A percentile compares a stretch with the other conserved stretches of the same genome.
phyloP scores from a whole-genome alignment of 35 echinoderm and acorn worm species.

The Stichopus chloronotus region DNA sequence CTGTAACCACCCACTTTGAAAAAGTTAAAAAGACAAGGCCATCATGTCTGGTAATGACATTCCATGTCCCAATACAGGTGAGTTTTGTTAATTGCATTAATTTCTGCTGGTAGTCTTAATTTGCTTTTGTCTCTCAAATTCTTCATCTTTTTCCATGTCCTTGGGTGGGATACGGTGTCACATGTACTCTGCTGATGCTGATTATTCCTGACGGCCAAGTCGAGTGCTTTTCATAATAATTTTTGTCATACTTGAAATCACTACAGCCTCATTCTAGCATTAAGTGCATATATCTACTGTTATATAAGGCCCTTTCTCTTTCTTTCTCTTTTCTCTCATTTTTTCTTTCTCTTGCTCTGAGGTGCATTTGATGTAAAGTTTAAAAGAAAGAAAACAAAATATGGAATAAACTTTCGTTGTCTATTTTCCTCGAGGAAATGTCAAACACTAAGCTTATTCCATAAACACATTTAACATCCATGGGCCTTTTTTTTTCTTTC shows the following conservation, averaged over 20 bases:
- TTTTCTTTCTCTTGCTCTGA: neutral
- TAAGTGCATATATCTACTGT: neutral
- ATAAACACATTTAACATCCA: neutral
- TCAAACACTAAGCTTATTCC: conserved; percentile 13
- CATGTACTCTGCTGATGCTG: neutral
- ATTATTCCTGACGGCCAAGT: neutral
- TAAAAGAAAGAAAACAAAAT: neutral
- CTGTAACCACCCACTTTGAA: too few relatives aligned
- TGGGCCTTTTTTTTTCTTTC: neutral
- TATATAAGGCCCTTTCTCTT: neutral
- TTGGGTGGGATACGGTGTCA: neutral
- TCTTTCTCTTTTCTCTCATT: too few relatives aligned
- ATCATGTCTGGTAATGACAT: too few relatives aligned
- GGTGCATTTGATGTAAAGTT: neutral
- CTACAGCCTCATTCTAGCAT: conserved; percentile 12
- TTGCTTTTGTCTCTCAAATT: neutral
- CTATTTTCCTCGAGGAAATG: neutral
- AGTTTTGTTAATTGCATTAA: conserved; percentile 22
- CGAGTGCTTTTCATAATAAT: neutral
- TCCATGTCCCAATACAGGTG: neutral
- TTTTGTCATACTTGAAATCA: conserved; percentile 25
- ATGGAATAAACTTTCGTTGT: neutral
- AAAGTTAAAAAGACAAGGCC: too few relatives aligned
- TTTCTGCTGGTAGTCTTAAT: neutral
- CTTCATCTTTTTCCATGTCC: neutral